phyloP scores from a whole-genome alignment of 2,797 vertebrate genomes.

The Leptodactylus fallax region DNA sequence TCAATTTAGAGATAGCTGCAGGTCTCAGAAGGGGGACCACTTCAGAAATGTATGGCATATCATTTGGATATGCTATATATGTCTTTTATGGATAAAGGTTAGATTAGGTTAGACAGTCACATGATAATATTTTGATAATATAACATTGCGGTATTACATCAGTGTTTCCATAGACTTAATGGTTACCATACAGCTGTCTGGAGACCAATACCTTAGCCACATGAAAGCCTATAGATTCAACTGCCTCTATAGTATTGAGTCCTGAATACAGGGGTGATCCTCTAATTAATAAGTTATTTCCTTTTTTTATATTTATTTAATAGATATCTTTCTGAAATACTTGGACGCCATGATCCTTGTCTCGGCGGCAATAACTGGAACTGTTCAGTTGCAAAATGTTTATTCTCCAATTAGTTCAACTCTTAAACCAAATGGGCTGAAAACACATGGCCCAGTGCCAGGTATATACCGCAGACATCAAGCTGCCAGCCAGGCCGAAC shows the following conservation, averaged over 20 bases:
- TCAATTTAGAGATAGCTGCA: no score
- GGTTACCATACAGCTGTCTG: not conserved
- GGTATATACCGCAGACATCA: conserved; percentile 76
- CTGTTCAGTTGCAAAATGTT: conserved; percentile 80
- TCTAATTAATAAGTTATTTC: not conserved
- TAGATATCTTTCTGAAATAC: not conserved
- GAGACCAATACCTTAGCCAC: not conserved
- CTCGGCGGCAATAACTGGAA: conserved; percentile 77
- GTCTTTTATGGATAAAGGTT: no score
- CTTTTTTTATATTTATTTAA: not conserved
- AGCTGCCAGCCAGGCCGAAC: conserved; percentile 62
- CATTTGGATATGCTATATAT: no score
- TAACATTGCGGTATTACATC: no score
- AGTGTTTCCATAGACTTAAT: not conserved
- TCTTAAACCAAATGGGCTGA: conserved; percentile 84
- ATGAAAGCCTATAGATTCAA: not conserved
- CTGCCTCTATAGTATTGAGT: not conserved
- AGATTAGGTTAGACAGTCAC: no score
- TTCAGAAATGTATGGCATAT: no score
- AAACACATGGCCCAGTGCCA: conserved; percentile 82
- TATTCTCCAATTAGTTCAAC: conserved; percentile 86
- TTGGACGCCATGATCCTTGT: no score
- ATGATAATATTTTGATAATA: no score
- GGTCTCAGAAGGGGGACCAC: no score
- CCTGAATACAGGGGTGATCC: not conserved